phyloP scores from a whole-genome alignment of 2,113 vertebrate species.

The Syrmaticus mikado region DNA sequence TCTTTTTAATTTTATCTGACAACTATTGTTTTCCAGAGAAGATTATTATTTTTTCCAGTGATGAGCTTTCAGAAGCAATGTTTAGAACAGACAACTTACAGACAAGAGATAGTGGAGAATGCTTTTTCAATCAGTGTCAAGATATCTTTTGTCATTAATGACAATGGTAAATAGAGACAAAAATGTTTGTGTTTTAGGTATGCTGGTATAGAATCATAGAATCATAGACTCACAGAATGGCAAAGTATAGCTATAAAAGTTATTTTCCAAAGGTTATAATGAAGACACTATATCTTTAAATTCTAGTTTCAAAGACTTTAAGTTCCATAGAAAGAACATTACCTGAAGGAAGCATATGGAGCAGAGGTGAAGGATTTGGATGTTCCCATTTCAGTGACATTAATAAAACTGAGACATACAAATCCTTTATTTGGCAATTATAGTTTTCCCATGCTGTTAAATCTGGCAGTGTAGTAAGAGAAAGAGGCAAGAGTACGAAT shows the following conservation, averaged over 20 bases:
- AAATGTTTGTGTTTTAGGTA: neutral
- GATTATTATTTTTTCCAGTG: neutral
- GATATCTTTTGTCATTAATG: neutral
- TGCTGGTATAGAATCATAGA: neutral
- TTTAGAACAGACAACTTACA: neutral
- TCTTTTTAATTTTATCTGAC: slow-evolving; percentile 3
- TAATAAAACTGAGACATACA: neutral
- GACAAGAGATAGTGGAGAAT: neutral
- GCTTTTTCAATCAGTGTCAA: neutral
- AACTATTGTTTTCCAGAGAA: neutral
- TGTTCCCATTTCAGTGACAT: neutral
- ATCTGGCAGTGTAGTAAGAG: neutral
- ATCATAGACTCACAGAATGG: neutral
- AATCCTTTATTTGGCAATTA: neutral
- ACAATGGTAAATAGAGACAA: neutral
- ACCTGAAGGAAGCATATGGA: neutral
- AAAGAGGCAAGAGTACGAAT: neutral
- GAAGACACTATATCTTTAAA: neutral
- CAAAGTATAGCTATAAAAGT: neutral
- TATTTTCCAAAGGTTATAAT: neutral
- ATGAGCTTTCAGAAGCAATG: slow-evolving; percentile 2
- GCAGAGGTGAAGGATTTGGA: neutral
- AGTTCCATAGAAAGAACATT: neutral
- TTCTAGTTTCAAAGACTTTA: slow-evolving; percentile 5
- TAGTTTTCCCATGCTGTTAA: neutral